Evolutionary conservation across 2,888 invertebrate genomes (phyloP).

Genomic region (Dione vanillae): DNA sequence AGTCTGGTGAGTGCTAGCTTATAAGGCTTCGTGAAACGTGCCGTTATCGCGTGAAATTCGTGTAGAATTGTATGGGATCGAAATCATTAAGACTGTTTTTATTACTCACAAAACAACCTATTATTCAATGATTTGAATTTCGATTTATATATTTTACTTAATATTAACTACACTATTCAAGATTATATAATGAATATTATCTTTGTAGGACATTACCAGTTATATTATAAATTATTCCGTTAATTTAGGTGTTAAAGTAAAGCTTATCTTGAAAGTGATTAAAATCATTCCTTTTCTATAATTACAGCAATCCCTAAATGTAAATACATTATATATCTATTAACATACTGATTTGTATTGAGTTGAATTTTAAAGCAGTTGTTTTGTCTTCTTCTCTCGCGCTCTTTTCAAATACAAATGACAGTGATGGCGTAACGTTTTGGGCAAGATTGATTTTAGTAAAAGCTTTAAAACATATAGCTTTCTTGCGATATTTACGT

Average conservation of each 20-base stretch:
- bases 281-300: neutral
- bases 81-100: conserved; percentile 11
- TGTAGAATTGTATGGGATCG: conserved; percentile 26
- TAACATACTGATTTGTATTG: conserved; percentile 39
- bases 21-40: conserved; percentile 78
- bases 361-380: conserved; percentile 39
- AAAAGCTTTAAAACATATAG: conserved; percentile 20
- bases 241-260: neutral
- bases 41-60: conserved; percentile 67
- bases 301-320: conserved; percentile 20
- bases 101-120: neutral
- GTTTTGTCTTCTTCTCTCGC: conserved; percentile 41
- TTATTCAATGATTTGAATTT: neutral
- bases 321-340: conserved; percentile 39
- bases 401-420: conserved; percentile 44
- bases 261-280: neutral
- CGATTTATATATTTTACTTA: neutral
- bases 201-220: too few species aligned
- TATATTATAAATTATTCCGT: neutral
- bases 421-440: conserved; percentile 42
- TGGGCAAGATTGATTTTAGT: conserved; percentile 45
- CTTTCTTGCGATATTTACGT: conserved; percentile 7
- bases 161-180: neutral
- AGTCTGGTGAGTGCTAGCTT: conserved; percentile 81
- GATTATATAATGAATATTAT: conserved; percentile 12